Conservation (phyloP, 2,888 invertebrate genomes). For the Eubasilissa splendida region DNA sequence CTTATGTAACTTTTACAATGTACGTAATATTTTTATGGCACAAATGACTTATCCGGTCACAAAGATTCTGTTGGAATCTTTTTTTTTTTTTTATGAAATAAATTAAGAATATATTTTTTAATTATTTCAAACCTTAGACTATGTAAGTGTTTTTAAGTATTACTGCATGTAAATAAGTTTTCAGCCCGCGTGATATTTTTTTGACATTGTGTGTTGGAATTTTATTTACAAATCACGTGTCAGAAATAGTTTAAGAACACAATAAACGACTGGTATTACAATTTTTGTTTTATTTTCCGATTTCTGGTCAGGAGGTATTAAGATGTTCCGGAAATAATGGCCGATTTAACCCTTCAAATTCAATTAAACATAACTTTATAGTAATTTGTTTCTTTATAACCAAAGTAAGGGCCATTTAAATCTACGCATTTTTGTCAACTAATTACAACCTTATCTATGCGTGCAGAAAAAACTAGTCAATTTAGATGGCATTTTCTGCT, state of each 20-base stretch:
- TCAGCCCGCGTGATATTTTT: constrained; percentile 39
- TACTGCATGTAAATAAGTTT: constrained; percentile 44
- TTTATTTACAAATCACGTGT: constrained; percentile 57
- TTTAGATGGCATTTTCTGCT: too few species aligned
- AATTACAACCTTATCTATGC: too few species aligned
- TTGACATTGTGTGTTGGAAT: constrained; percentile 47
- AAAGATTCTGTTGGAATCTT: constrained; percentile 1
- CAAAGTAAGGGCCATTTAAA: not conserved
- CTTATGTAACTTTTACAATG: not conserved
- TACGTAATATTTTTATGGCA: constrained; percentile 6
- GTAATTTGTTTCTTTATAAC: too few species aligned
- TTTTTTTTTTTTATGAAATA: not conserved
- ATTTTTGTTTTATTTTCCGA: constrained; percentile 9
- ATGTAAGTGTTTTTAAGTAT: constrained; percentile 31
- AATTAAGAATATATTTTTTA: constrained; percentile 6
- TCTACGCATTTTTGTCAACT: not conserved
- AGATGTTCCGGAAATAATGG: too few species aligned
- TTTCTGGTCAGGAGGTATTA: too few species aligned
- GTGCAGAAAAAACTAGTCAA: too few species aligned
- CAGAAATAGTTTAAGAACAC: constrained; percentile 55
- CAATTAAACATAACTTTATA: too few species aligned
- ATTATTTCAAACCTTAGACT: not conserved
- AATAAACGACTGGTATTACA: constrained; percentile 58
- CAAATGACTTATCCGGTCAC: not conserved
- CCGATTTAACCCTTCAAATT: too few species aligned